Base-by-base conservation (phyloP, 2,797 vertebrate species). In the Argyrosomus regius region DNA sequence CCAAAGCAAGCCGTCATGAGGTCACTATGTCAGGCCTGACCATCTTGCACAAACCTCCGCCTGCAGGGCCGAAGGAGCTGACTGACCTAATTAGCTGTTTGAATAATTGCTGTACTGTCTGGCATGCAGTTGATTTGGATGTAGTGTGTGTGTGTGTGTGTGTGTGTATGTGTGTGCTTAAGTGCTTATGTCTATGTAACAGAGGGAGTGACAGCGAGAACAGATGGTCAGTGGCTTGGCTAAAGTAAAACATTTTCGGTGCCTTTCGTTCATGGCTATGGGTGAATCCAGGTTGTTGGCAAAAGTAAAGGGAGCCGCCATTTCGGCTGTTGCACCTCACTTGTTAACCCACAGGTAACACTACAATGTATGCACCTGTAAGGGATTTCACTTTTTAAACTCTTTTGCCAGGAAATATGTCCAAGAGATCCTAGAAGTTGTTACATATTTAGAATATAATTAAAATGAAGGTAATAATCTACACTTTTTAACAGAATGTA, bases 21-120 rank as follows among this genome's bases (percentile, higher is more conserved):
- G 92, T 93, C 94, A 94, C 71, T 86, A 61, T 91, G 94, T 92
- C 93, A 89, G 87, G 63, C 72, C 74, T 52, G 82, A 91, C 89
- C 88, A 85, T 93, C 91, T 93, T 91, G 88, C 88, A 84, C 82
- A 78, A 80, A 50, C 76, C 73, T 85, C 78, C 70, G 75, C 78
- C 84, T 68, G 75, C 70, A 64, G 84, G 81, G 87, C 87, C 60
- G 54, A 87, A 90, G 88, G 83, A 92, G 80, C 82, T 39, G 82
- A 88, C 85, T 94, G 93, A 94, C 93, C 94, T 89, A 94, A 95
- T 95, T 95, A 94, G 90, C 86, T 45, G 63, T 83, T 87, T 93
- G 92, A 93, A 90, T 93, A 92, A 94, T 93, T 89, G 79, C 80
- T 77, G 72, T 75, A 41, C 83, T 75, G 75, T 84, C 83, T 86